phyloP scores from a whole-genome alignment of 2,888 invertebrate genomes.

The Calephelis perditalis region DNA sequence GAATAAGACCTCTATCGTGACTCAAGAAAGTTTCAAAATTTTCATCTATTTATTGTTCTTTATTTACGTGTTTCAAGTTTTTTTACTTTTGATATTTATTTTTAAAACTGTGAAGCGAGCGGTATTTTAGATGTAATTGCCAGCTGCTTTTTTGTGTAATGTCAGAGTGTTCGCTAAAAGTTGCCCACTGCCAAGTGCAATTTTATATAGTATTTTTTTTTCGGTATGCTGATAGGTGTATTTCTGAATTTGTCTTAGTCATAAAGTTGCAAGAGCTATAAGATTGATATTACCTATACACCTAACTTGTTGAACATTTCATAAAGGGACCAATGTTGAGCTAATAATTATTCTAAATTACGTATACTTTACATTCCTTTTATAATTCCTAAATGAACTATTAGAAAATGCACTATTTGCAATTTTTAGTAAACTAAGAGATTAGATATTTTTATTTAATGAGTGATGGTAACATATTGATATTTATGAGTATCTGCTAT shows the following conservation, averaged over 20 bases:
- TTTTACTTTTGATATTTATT: conserved; percentile 29
- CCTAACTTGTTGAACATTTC: conserved; percentile 51
- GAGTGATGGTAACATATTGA: conserved; percentile 72
- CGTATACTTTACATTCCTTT: background rate
- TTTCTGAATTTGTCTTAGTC: conserved; percentile 59
- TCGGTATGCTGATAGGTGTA: conserved; percentile 49
- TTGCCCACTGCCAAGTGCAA: conserved; percentile 73
- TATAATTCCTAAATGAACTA: background rate
- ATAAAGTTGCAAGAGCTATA: conserved; percentile 25
- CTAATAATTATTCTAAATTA: too few relatives aligned
- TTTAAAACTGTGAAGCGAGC: conserved; percentile 45
- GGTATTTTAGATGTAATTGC: conserved; percentile 71
- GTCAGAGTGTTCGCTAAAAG: conserved; percentile 68
- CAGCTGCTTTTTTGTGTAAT: conserved; percentile 70
- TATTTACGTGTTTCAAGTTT: conserved; percentile 24
- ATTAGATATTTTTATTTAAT: conserved; percentile 74
- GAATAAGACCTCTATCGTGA: conserved; percentile 1
- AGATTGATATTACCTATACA: conserved; percentile 19
- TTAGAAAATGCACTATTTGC: conserved; percentile 54
- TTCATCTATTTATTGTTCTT: conserved; percentile 24
- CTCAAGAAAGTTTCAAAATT: background rate
- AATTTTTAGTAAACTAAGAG: conserved; percentile 71
- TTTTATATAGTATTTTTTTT: conserved; percentile 54
- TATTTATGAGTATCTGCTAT: conserved; percentile 71
- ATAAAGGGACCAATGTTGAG: conserved; percentile 58